Conservation (phyloP, 2,113 vertebrate species). For the Podarcis raffonei region DNA sequence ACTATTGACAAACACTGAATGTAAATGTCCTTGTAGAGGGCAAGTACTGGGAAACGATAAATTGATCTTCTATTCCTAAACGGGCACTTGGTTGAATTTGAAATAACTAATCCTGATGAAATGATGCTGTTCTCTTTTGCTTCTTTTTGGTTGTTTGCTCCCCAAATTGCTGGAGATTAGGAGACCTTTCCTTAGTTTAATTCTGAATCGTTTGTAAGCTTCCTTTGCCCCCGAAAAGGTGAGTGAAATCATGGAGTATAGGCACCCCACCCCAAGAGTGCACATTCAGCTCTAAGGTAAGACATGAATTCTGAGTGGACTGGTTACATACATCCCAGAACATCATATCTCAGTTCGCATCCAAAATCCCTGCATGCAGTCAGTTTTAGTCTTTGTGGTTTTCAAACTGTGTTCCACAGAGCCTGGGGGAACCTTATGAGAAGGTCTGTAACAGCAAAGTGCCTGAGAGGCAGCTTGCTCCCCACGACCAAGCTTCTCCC, state of each 20-base stretch:
- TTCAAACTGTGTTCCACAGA: not conserved
- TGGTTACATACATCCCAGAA: not conserved
- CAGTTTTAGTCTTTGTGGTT: not conserved
- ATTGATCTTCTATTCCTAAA: slow-evolving; percentile 9
- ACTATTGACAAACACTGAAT: slow-evolving; percentile 80
- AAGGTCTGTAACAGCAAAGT: not conserved
- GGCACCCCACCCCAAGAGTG: not conserved
- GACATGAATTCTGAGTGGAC: not conserved
- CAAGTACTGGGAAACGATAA: slow-evolving; percentile 51
- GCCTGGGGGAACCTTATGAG: not conserved
- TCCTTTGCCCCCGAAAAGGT: not conserved
- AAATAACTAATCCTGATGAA: slow-evolving; percentile 15
- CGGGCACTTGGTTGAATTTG: slow-evolving; percentile 8
- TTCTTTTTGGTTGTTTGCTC: slow-evolving; percentile 3
- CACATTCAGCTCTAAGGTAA: not conserved
- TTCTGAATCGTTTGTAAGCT: not conserved
- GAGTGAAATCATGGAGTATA: slow-evolving; percentile 14
- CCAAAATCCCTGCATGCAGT: not conserved
- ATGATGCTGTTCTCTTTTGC: slow-evolving; percentile 15
- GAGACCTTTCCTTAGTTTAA: not conserved
- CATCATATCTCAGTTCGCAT: not conserved
- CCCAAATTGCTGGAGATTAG: slow-evolving; percentile 27
- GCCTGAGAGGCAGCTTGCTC: not conserved
- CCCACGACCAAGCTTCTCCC: not conserved
- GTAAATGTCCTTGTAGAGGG: slow-evolving; percentile 60